Conservation (phyloP, 2,888 invertebrate species). For the Pelosia muscerda region DNA sequence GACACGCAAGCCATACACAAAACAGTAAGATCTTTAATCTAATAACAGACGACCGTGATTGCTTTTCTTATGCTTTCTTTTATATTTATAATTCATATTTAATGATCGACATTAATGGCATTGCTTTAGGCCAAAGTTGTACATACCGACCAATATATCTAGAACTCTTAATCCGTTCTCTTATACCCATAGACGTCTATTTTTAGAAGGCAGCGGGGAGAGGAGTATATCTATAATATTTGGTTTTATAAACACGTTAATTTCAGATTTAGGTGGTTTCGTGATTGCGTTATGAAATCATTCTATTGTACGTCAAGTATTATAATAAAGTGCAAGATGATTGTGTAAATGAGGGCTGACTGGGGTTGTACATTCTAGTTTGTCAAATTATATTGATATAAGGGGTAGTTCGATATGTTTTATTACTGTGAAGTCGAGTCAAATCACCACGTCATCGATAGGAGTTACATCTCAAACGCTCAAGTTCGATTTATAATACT, state of each 20-base stretch:
- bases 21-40: slow-evolving; percentile 79
- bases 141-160: slow-evolving; percentile 57
- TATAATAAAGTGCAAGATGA: slow-evolving; percentile 74
- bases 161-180: slow-evolving; percentile 61
- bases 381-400: background rate
- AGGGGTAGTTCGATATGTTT: background rate
- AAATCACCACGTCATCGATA: too few species aligned
- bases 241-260: slow-evolving; percentile 80
- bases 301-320: slow-evolving; percentile 73
- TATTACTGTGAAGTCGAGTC: background rate
- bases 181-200: slow-evolving; percentile 31
- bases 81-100: slow-evolving; percentile 86
- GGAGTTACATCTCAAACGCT: too few species aligned
- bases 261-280: slow-evolving; percentile 84
- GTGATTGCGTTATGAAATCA: slow-evolving; percentile 79
- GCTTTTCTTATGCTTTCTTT: slow-evolving; percentile 84
- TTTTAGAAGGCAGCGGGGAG: slow-evolving; percentile 38
- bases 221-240: slow-evolving; percentile 44
- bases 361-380: slow-evolving; percentile 31
- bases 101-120: slow-evolving; percentile 85
- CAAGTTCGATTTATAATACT: too few species aligned
- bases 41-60: slow-evolving; percentile 81
- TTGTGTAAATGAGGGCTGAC: slow-evolving; percentile 75
- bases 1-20: slow-evolving; percentile 50
- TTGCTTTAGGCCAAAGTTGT: slow-evolving; percentile 73